phyloP scores from a whole-genome alignment of 2,797 vertebrate species.

The Sardinella longiceps region DNA sequence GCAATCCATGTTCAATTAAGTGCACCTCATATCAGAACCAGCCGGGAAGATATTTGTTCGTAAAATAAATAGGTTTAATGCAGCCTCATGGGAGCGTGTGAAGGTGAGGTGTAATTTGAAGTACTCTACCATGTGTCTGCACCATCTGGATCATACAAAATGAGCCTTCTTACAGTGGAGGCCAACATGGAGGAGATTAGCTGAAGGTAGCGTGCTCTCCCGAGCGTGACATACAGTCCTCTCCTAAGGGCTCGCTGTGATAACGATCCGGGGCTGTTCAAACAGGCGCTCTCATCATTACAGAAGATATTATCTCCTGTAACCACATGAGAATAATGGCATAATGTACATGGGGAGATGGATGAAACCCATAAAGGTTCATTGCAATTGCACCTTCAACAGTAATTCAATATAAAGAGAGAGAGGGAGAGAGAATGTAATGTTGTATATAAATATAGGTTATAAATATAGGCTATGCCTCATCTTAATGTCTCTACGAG shows the following conservation, averaged over 20 bases:
- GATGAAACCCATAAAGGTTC: conserved; percentile 7
- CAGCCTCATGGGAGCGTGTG: neutral
- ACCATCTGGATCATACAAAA: neutral
- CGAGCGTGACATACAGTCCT: neutral
- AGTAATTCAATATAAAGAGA: conserved; percentile 7
- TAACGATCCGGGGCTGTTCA: conserved; percentile 1
- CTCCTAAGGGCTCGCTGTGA: neutral
- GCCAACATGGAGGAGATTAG: neutral
- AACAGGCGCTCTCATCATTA: neutral
- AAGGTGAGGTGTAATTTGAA: conserved; percentile 19
- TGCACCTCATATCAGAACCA: neutral
- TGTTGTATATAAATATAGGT: neutral
- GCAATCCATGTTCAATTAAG: neutral
- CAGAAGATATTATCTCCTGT: conserved; percentile 12
- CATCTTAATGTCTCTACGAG: neutral
- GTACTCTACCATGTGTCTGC: neutral
- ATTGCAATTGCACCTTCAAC: neutral
- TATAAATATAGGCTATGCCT: neutral
- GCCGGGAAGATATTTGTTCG: neutral
- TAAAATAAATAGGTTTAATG: neutral
- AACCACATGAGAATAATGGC: conserved; percentile 43
- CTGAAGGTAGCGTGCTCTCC: neutral
- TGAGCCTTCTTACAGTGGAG: neutral
- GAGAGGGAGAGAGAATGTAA: neutral
- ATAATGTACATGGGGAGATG: neutral